Conservation (phyloP, 2,888 invertebrate species). For the Macrosiphum euphorbiae region DNA sequence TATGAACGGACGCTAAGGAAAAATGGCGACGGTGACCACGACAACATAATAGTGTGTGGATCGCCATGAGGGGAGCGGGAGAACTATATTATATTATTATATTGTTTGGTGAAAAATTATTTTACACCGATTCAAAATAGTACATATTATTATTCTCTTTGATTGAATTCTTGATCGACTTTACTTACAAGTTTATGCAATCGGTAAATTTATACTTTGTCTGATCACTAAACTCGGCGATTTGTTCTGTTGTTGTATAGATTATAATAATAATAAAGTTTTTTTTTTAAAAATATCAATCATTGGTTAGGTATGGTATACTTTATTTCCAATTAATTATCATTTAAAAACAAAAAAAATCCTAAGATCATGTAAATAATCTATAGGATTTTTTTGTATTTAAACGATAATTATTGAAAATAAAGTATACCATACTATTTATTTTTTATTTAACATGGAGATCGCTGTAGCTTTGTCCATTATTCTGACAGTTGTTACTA, state of each 20-base stretch:
- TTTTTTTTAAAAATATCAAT: too few species aligned
- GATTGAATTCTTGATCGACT: not conserved
- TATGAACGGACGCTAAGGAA: not conserved
- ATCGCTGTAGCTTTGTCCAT: too few species aligned
- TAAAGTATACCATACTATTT: not conserved
- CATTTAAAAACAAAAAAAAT: too few species aligned
- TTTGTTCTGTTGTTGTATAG: too few species aligned
- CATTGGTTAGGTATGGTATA: too few species aligned
- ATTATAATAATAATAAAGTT: too few species aligned
- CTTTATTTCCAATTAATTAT: too few species aligned
- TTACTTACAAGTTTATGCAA: not conserved
- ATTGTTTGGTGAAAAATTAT: not conserved
- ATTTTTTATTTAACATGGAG: too few species aligned
- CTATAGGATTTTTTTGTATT: not conserved
- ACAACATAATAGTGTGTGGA: not conserved
- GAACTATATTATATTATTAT: not conserved
- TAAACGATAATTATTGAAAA: not conserved
- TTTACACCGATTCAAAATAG: not conserved
- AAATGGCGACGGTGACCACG: not conserved
- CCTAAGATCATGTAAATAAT: too few species aligned
- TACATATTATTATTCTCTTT: not conserved
- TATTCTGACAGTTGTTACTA: too few species aligned
- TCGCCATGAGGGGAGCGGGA: not conserved
- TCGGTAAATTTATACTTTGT: not conserved
- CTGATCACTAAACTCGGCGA: too few species aligned